phyloP scores from a whole-genome alignment of 1,140 invertebrate genomes.

The Brachionus asplanchnoidis region DNA sequence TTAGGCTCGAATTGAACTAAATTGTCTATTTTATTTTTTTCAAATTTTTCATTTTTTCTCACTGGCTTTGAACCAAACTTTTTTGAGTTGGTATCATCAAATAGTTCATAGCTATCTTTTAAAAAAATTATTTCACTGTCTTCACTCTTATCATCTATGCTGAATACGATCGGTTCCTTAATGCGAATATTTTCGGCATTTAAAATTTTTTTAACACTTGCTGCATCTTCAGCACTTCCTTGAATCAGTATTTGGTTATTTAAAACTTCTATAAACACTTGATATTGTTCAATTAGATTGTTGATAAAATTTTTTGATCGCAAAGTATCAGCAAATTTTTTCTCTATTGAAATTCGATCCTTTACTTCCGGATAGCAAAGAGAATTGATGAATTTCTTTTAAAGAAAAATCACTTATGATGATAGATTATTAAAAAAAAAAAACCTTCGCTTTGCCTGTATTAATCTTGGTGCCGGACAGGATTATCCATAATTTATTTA shows the following conservation, averaged over 20 bases:
- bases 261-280: background rate
- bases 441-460: background rate
- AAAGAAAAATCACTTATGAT: background rate
- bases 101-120: conserved; percentile 21
- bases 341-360: background rate
- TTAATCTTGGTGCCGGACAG: background rate
- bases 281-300: background rate
- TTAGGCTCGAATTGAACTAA: background rate
- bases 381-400: conserved; percentile 26
- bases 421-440: background rate
- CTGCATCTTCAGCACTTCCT: background rate
- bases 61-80: background rate
- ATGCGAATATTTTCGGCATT: background rate
- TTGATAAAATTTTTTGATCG: background rate
- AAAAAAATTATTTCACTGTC: background rate
- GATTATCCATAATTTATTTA: background rate
- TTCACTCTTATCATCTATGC: background rate
- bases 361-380: background rate
- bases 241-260: background rate
- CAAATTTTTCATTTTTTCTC: background rate
- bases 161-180: background rate
- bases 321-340: background rate
- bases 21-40: background rate
- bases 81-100: background rate
- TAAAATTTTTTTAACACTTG: background rate